Conservation (phyloP, 2,888 invertebrate genomes). For the Apamea monoglypha region DNA sequence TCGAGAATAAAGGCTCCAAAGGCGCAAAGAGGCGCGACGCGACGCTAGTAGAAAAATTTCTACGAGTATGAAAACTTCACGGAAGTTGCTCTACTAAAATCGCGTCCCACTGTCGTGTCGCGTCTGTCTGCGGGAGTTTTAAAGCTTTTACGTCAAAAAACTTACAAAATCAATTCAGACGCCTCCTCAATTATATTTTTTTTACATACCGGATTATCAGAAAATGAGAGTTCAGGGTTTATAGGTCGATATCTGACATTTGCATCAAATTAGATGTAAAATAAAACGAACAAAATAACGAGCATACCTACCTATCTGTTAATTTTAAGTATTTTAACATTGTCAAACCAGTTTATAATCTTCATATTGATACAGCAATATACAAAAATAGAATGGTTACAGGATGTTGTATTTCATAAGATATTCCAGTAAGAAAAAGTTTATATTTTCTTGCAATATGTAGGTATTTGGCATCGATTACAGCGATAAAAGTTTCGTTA, state of each 20-base stretch:
- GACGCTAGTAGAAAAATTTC: not conserved
- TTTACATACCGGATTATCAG: constrained; percentile 8
- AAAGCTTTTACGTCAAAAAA: constrained; percentile 12
- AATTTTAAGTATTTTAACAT: constrained; percentile 24
- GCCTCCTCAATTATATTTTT: not conserved
- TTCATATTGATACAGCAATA: not conserved
- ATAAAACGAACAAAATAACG: constrained; percentile 22
- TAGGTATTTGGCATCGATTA: not conserved
- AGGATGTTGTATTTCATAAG: not conserved
- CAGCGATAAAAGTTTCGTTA: not conserved
- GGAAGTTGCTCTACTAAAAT: too few species aligned
- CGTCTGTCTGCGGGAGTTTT: too few species aligned
- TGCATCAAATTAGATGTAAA: constrained; percentile 33
- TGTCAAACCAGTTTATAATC: constrained; percentile 1
- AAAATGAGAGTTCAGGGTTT: constrained; percentile 31
- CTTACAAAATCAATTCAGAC: constrained; percentile 18
- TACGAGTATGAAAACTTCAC: too few species aligned
- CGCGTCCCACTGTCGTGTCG: too few species aligned
- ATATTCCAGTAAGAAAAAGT: not conserved
- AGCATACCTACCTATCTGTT: not conserved
- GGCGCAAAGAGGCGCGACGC: not conserved
- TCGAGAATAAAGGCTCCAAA: not conserved
- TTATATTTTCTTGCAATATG: not conserved
- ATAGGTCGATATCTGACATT: constrained; percentile 45
- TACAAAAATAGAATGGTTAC: not conserved